A percentile compares a stretch with the other conserved stretches of the same genome.
Conservation (phyloP, 2,888 invertebrate genomes). For the Brenthis hecate region DNA sequence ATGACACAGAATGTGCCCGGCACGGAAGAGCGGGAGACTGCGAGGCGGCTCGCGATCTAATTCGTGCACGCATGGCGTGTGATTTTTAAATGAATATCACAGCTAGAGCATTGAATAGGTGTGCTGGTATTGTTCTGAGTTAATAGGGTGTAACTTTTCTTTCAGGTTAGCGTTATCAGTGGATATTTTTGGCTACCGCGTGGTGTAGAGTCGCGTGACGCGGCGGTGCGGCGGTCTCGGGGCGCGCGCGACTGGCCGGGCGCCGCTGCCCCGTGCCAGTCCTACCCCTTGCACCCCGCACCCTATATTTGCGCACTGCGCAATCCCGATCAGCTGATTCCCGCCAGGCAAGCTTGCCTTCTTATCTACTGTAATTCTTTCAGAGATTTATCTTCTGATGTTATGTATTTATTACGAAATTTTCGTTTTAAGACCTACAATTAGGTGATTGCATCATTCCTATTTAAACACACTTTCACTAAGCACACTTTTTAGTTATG, state of each 20-base stretch:
- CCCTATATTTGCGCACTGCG: conserved; percentile 80
- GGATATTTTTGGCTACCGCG: conserved; percentile 41
- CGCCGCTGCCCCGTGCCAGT: conserved; percentile 51
- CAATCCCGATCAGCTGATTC: conserved; percentile 81
- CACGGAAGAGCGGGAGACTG: conserved; percentile 54
- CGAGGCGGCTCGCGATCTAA: conserved; percentile 32
- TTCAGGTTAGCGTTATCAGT: conserved; percentile 46
- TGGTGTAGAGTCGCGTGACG: conserved; percentile 48
- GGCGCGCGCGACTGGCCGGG: conserved; percentile 60
- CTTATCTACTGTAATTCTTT: conserved; percentile 42
- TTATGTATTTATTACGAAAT: neutral
- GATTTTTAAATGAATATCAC: conserved; percentile 58
- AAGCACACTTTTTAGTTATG: neutral
- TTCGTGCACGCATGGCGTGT: conserved; percentile 45
- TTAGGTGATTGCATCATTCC: neutral
- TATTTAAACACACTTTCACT: neutral
- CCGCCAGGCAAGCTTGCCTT: conserved; percentile 70
- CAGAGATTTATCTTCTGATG: conserved; percentile 26
- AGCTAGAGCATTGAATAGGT: conserved; percentile 53
- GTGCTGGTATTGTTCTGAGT: conserved; percentile 39
- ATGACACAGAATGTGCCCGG: conserved; percentile 47
- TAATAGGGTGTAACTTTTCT: conserved; percentile 45
- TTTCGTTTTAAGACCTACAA: neutral
- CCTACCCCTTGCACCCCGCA: conserved; percentile 48
- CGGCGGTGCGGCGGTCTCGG: conserved; percentile 52